A percentile compares a stretch with the other conserved stretches of the same genome.
phyloP scores from a whole-genome alignment of 2,113 vertebrate genomes.

The Prochilodus magdalenae region DNA sequence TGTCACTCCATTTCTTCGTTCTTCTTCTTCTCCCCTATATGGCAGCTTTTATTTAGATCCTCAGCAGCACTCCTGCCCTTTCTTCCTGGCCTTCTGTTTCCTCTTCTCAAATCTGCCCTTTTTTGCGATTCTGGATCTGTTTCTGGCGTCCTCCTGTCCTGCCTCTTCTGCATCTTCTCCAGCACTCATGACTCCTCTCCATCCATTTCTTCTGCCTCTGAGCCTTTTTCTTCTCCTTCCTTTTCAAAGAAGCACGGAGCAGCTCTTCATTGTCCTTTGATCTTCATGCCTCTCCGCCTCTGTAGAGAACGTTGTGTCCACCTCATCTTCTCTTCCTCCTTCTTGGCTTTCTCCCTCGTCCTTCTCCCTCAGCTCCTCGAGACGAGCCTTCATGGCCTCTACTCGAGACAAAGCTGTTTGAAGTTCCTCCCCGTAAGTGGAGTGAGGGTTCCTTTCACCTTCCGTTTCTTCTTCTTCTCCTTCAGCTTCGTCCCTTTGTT shows the following conservation, averaged over 20 bases:
- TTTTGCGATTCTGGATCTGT: slow-evolving; percentile 85
- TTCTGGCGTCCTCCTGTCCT: slow-evolving; percentile 87
- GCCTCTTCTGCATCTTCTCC: slow-evolving; percentile 87
- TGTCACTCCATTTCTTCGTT: neutral
- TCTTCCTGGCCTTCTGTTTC: slow-evolving; percentile 85
- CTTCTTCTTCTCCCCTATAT: slow-evolving; percentile 33
- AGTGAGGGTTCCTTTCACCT: slow-evolving; percentile 84
- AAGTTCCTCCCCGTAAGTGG: slow-evolving; percentile 92
- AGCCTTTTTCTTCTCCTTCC: slow-evolving; percentile 82
- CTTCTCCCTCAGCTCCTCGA: slow-evolving; percentile 84
- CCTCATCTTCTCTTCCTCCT: slow-evolving; percentile 85
- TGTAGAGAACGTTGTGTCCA: slow-evolving; percentile 93
- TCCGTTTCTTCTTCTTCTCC: slow-evolving; percentile 81
- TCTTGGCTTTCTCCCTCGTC: slow-evolving; percentile 80
- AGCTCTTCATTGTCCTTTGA: slow-evolving; percentile 86
- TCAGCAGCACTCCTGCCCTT: slow-evolving; percentile 86
- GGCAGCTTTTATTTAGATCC: slow-evolving; percentile 85
- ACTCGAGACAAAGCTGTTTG: slow-evolving; percentile 90
- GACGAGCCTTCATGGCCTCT: slow-evolving; percentile 79
- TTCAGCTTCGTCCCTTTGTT: slow-evolving; percentile 70
- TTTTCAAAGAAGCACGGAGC: slow-evolving; percentile 84
- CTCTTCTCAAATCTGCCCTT: slow-evolving; percentile 77
- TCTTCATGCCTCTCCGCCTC: slow-evolving; percentile 89
- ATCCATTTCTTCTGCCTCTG: slow-evolving; percentile 82
- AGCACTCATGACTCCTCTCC: slow-evolving; percentile 77